Evolutionary conservation across 2,888 invertebrate genomes (phyloP), one percentile per base, ranked within the genome.

Genomic region (Silvanus unidentatus): DNA sequence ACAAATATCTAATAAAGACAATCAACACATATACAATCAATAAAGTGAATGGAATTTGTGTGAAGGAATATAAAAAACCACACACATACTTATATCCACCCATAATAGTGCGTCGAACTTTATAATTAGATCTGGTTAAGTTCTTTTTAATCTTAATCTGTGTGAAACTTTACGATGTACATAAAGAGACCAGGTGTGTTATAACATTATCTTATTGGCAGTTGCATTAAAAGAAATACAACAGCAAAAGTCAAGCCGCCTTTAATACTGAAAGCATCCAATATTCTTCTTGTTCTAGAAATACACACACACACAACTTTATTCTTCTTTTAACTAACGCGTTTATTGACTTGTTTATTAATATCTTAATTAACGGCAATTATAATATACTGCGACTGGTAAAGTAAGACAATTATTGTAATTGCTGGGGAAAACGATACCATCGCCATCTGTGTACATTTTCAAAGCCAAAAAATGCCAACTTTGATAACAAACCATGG

Each of bases 331-430:
- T 9, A n/a, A 45, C 45, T 54, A 55, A 55, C 55, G 57, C 55
- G 57, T 57, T 57, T 57, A 57, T 57, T 57, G 57, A 57, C 57
- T 57, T 51, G 52, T 50, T 55, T 57, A 57, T 55, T 57, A 57
- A 57, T 54, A 55, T 48, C 55, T 54, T 52, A 55, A 57, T 57
- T 55, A 55, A 55, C 45, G 53, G 49, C 57, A 57, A 57, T 57
- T 57, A 54, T 47, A 32, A 5, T 32, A 32, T 32, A 32, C 11
- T 12, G 32, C n/a, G 13, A 28, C 28, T 32, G n/a, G 13, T 32
- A 9, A 32, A 22, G 4, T 22, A 22, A 8, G 8, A 22, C 4
- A 22, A 22, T 22, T 22, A 22, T n/a, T n/a, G n/a, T n/a, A n/a
- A n/a, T n/a, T n/a, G n/a, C n/a, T n/a, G n/a, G n/a, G n/a, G n/a